Conservation (phyloP, 92 coral and sea anemone species). For the Bergia sp. region DNA sequence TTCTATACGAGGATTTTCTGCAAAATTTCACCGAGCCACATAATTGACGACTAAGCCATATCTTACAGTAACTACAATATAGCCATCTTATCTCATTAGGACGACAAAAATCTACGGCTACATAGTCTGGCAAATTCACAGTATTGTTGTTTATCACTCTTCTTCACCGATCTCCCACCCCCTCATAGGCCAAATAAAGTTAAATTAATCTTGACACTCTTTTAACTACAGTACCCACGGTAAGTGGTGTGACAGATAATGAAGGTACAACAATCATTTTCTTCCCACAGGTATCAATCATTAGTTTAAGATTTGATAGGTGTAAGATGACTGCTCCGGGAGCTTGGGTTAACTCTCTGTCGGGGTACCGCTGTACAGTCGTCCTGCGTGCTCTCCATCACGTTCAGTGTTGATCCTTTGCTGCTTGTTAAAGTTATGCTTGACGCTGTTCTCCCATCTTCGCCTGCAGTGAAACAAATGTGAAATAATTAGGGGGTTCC, state of each 20-base stretch:
- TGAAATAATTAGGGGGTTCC: not conserved
- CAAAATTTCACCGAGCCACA: too few species aligned
- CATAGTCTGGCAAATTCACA: not conserved
- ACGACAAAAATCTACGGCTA: too few species aligned
- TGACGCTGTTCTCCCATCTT: slow-evolving; percentile 59
- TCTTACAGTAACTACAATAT: too few species aligned
- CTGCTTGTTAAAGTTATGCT: slow-evolving; percentile 66
- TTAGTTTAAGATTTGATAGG: slow-evolving; percentile 69
- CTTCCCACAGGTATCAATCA: not conserved
- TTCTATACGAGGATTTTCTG: too few species aligned
- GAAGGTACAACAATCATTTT: not conserved
- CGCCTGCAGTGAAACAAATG: not conserved
- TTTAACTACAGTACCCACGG: not conserved
- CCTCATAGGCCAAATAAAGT: too few species aligned
- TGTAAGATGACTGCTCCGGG: slow-evolving; percentile 75
- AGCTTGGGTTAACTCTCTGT: slow-evolving; percentile 50
- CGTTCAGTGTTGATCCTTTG: slow-evolving; percentile 56
- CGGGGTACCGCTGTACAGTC: slow-evolving; percentile 46
- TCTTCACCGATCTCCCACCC: not conserved
- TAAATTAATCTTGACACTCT: not conserved
- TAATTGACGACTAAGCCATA: too few species aligned
- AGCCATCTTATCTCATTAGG: too few species aligned
- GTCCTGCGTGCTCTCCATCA: slow-evolving; percentile 34
- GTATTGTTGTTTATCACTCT: not conserved
- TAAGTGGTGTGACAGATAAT: not conserved